Base-by-base conservation (phyloP, 92 coral and sea anemone genomes). In the Phenganax subtilis region DNA sequence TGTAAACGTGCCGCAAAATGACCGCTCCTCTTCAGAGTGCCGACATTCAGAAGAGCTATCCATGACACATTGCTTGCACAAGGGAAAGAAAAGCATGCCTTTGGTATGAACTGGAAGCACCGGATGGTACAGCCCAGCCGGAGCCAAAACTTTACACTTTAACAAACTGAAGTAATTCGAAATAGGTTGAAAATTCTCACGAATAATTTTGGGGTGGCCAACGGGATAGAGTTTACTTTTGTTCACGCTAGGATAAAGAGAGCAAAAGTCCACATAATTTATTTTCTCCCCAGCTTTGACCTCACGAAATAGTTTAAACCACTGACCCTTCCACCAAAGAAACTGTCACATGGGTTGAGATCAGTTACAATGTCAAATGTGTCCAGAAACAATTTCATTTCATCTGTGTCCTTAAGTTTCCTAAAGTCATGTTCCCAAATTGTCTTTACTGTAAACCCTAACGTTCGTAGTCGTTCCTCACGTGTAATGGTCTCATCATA, bases 381-480 rank as follows among this genome's bases (percentile, higher is more conserved):
- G 25, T 20, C 25, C 25, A 20, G 25, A 20, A 20, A 20, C 25
- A 20, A 20, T 20, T 20, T 20, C 25, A 20, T 20, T 20, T 20
- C 25, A 20, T 20, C 25, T 20, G 25, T 20, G 25, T 20, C 28
- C 76, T 51, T 69, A 17, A 84, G 77, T 62, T 51, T 62, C 17
- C 78, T 80, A 57, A 71, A 87, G 71, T 87, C 87, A 59, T 81
- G 82, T 64, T 87, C 90, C 87, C 87, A 87, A 15, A 86, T 86
- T 12, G 72, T 75, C 10, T 82, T 52, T 9, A 86, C 86, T 4
- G 57, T 61, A 53, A 61, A 86, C 0, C 88, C 88, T 12, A 80
- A 61, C 51, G 58, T 55, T 16, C 76, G 11, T 30, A 86, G 44
- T 8, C 85, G 85, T 53, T 81, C 25, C 27, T 58, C 65, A 47